A percentile compares a stretch with the other conserved stretches of the same genome.
These are phyloP conservation scores for Prolemur simus DNA, from an alignment of 2,113 vertebrate genomes.

Conservation along the genomic window DNA sequence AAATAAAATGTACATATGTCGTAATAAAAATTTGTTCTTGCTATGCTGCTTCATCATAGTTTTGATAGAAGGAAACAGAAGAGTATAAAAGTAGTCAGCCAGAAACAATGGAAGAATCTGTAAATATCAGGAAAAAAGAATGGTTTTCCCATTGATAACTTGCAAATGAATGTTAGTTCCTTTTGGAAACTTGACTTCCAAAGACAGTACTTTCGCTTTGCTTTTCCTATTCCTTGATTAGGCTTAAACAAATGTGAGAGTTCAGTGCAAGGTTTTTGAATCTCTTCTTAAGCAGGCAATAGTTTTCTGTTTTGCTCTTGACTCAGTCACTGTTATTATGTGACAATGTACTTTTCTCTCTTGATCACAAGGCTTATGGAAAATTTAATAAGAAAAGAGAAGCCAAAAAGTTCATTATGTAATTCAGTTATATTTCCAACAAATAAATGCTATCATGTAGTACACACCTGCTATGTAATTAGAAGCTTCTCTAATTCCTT, in stretches of 20 bases:
- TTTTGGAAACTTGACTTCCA: constrained; percentile 50
- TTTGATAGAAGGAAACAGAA: constrained; percentile 2
- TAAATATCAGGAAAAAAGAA: constrained; percentile 47
- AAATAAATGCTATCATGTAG: not conserved
- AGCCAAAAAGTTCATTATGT: not conserved
- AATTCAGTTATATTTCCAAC: constrained; percentile 10
- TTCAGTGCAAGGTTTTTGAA: constrained; percentile 54
- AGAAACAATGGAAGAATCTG: constrained; percentile 58
- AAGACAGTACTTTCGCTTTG: constrained; percentile 53
- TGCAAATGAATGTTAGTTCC: not conserved
- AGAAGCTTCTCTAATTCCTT: not conserved
- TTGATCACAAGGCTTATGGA: constrained; percentile 20
- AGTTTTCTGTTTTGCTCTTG: constrained; percentile 61
- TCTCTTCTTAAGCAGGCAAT: constrained; percentile 58
- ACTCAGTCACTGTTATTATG: not conserved
- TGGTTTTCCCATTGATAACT: constrained; percentile 68
- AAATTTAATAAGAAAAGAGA: constrained; percentile 43
- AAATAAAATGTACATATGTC: not conserved
- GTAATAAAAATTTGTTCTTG: too few relatives aligned
- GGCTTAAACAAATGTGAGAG: constrained; percentile 4
- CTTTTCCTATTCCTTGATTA: constrained; percentile 65
- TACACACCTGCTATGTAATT: not conserved
- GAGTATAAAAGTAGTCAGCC: not conserved
- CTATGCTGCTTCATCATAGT: not conserved
- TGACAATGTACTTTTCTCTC: not conserved